A percentile compares a stretch with the other conserved stretches of the same genome.
Evolutionary conservation across 2,888 invertebrate genomes (phyloP).

Genomic region (Drosophila infuscata): DNA sequence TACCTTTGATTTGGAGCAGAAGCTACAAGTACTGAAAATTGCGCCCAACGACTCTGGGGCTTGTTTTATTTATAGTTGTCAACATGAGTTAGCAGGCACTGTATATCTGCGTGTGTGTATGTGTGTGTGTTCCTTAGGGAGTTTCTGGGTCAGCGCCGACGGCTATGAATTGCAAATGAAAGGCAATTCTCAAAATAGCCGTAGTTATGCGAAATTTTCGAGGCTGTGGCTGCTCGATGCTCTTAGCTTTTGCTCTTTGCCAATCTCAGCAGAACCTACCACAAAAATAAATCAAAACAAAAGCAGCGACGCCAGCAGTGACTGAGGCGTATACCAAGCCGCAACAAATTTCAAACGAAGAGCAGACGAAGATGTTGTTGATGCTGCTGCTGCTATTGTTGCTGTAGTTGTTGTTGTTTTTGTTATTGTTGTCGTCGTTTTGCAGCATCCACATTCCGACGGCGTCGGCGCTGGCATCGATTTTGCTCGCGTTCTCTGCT

Average conservation of each 20-base stretch:
- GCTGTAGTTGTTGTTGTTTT: slow-evolving; percentile 5
- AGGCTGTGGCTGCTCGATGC: slow-evolving; percentile 44
- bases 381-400: slow-evolving; percentile 16
- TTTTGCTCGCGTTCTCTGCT: slow-evolving; percentile 48
- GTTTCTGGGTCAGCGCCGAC: slow-evolving; percentile 65
- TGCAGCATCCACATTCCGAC: slow-evolving; percentile 58
- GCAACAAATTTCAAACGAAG: slow-evolving; percentile 44
- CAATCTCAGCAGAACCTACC: slow-evolving; percentile 73
- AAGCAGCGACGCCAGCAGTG: slow-evolving; percentile 36
- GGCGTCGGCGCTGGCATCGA: slow-evolving; percentile 58
- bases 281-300: slow-evolving; percentile 79
- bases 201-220: slow-evolving; percentile 60
- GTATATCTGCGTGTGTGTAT: slow-evolving; percentile 8
- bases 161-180: slow-evolving; percentile 67
- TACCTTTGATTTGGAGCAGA: slow-evolving; percentile 23
- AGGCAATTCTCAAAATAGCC: slow-evolving; percentile 64
- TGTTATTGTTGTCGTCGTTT: slow-evolving; percentile 30
- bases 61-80: slow-evolving; percentile 63
- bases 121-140: slow-evolving; percentile 53
- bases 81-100: slow-evolving; percentile 57
- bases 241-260: slow-evolving; percentile 65
- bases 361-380: slow-evolving; percentile 53
- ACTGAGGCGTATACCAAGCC: slow-evolving; percentile 26
- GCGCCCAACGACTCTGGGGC: slow-evolving; percentile 4
- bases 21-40: slow-evolving; percentile 48